Conservation (phyloP, 2,888 invertebrate species). For the Drosophila longiperda region DNA sequence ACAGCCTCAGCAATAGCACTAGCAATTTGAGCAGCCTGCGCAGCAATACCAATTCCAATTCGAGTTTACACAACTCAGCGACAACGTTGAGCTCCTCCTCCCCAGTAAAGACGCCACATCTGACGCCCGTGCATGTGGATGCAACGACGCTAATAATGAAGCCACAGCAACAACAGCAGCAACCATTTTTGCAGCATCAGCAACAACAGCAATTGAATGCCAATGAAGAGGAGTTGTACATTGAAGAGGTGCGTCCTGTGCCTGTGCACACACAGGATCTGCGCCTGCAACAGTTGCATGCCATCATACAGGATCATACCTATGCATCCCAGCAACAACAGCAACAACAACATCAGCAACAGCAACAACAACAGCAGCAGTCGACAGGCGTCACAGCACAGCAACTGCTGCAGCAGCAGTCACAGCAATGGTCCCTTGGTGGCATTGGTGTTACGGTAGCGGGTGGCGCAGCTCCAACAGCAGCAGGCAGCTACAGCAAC, state of each 20-base stretch:
- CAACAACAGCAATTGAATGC: constrained; percentile 32
- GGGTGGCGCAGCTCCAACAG: constrained; percentile 39
- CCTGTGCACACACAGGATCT: constrained; percentile 83
- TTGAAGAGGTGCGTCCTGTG: constrained; percentile 84
- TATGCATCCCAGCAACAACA: constrained; percentile 77
- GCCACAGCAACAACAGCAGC: constrained; percentile 37
- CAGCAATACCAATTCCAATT: constrained; percentile 30
- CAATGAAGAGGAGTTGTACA: constrained; percentile 84
- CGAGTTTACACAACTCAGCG: constrained; percentile 31
- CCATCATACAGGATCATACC: constrained; percentile 84
- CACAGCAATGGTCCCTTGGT: constrained; percentile 81
- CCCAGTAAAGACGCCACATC: constrained; percentile 41
- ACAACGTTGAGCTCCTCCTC: constrained; percentile 19
- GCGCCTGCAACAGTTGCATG: constrained; percentile 82
- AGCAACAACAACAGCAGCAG: constrained; percentile 46
- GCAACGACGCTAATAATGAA: constrained; percentile 35
- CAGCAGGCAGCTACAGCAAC: constrained; percentile 38
- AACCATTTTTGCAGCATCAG: constrained; percentile 24
- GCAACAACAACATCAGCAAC: constrained; percentile 44
- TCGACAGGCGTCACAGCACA: constrained; percentile 39
- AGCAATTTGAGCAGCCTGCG: constrained; percentile 51
- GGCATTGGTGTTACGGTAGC: constrained; percentile 77
- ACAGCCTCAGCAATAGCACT: constrained; percentile 59
- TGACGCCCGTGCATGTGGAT: constrained; percentile 49
- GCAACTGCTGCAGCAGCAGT: constrained; percentile 45